Evolutionary conservation across 2,888 invertebrate genomes (phyloP), one percentile per base, ranked within the genome.

Genomic region (Unio delphinus): DNA sequence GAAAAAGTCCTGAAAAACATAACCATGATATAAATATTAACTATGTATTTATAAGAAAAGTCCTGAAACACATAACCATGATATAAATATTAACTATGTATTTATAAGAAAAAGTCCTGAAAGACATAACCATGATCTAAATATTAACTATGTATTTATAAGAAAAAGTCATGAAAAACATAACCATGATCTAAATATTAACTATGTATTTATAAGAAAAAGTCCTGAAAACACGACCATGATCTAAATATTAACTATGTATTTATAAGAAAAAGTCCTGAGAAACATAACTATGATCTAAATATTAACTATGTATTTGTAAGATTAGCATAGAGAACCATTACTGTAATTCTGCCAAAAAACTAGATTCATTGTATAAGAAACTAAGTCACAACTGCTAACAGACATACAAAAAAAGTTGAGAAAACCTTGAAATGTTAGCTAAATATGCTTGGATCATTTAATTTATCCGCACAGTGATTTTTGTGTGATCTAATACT

Each of bases 151-250:
- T 23, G 23, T 23, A 23, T 23, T 23, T 23, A 23, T 23, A 23
- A 23, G n/a, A 89, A 82, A 71, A 85, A 87, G 26, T 89, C 88
- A 86, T 88, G 76, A 30, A 84, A 75, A 28, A 45, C 2, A 59
- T 17, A 59, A n/a, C 11, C 45, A 15, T 11, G 45, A 11, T 45
- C 45, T 45, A 45, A 45, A 34, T 23, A 23, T 23, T 23, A 23
- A 23, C 23, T 23, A 23, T 23, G 23, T 23, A 23, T 23, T 23
- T 23, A 23, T 23, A 23, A 23, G n/a, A 89, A 82, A 71, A 85
- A 87, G 26, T 89, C 88, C 87, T 88, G 76, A 30, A 84, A 75
- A 30, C 2, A 59, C 4, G 18, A n/a, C 11, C 45, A 15, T 11
- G 45, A 11, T 45, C 45, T 45, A 45, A 45, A 34, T 23, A 23